Evolutionary conservation across 2,797 vertebrate species (phyloP).

Genomic region (Pantherophis alleghaniensis): DNA sequence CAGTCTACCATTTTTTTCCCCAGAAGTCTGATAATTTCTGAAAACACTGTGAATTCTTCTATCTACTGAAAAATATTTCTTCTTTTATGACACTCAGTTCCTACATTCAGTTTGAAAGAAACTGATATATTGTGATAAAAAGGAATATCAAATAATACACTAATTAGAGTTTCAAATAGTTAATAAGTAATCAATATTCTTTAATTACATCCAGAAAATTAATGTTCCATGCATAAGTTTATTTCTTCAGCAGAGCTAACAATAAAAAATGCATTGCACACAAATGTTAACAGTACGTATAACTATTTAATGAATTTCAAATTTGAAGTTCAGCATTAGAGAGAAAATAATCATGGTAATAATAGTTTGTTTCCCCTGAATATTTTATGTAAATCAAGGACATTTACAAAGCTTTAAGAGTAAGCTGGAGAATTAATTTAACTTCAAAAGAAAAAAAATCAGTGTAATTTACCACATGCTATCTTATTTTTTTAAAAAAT

Average conservation of each 20-base stretch:
- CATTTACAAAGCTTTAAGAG: slow-evolving; percentile 75
- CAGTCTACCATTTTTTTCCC: neutral
- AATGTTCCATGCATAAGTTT: slow-evolving; percentile 56
- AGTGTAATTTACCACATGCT: slow-evolving; percentile 75
- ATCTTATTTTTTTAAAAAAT: slow-evolving; percentile 62
- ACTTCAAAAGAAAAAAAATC: slow-evolving; percentile 78
- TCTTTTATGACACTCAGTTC: slow-evolving; percentile 23
- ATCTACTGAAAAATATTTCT: slow-evolving; percentile 18
- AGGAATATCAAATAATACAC: slow-evolving; percentile 68
- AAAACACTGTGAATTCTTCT: neutral
- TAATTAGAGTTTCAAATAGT: slow-evolving; percentile 60
- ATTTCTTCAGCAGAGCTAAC: slow-evolving; percentile 50
- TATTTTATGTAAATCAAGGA: slow-evolving; percentile 83
- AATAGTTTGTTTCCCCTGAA: slow-evolving; percentile 76
- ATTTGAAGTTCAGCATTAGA: slow-evolving; percentile 67
- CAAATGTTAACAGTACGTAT: slow-evolving; percentile 63
- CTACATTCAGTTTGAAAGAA: slow-evolving; percentile 39
- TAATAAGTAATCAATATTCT: slow-evolving; percentile 58
- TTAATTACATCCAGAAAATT: slow-evolving; percentile 63
- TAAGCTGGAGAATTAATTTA: slow-evolving; percentile 74
- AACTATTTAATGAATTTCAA: slow-evolving; percentile 66
- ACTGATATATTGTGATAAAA: slow-evolving; percentile 59
- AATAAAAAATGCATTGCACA: slow-evolving; percentile 62
- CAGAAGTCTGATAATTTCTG: neutral
- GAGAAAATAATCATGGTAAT: slow-evolving; percentile 71